Base-by-base conservation (phyloP, 1,140 invertebrate species). In the Leucophenga varia region DNA sequence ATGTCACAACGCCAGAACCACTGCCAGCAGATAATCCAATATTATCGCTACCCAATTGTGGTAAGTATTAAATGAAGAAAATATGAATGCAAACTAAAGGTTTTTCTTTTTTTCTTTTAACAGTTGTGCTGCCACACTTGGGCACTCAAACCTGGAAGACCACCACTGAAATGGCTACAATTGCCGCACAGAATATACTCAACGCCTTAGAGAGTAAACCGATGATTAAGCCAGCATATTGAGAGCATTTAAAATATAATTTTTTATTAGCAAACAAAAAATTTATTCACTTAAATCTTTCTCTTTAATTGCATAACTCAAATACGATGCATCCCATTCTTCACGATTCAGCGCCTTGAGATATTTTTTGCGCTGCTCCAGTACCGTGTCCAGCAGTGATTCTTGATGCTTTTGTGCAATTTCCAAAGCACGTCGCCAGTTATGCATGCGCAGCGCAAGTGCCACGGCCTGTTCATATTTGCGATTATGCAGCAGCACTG, bases 1-100 rank as follows among this genome's bases (percentile, higher is more conserved):
- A 97, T 74, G 94, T 96, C 1, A 91, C 86, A 35, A 85, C 85
- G 3, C 93, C 93, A 0, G 93, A 97, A 77, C 95, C 93, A 3
- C 61, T 97, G 18, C 87, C 91, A 0, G 71, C 80, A 1, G 81
- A 89, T 65, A 83, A 92, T 76, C 84, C 85, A 18, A 77, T 97
- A 2, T 76, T 92, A 1, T 81, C 81, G 43, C 64, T 96, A 17
- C 79, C 84, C 2, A 95, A 94, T 76, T 91, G 86, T 59, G 84
- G 88, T 90, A 58, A 77, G 80, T 71, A 54, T 4, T n/a, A n/a
- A n/a, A n/a, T 1, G 8, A 16, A 3, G 12, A 3, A 19, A 38
- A 10, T 7, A 42, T n/a, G 10, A 39, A 46, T 10, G n/a, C n/a
- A n/a, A n/a, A n/a, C n/a, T n/a, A n/a, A n/a, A n/a, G n/a, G n/a